Percentiles rank a stretch among this genome's conserved stretches.
Conservation (phyloP, 2,797 vertebrate genomes). For the Lithobates sylvaticus region DNA sequence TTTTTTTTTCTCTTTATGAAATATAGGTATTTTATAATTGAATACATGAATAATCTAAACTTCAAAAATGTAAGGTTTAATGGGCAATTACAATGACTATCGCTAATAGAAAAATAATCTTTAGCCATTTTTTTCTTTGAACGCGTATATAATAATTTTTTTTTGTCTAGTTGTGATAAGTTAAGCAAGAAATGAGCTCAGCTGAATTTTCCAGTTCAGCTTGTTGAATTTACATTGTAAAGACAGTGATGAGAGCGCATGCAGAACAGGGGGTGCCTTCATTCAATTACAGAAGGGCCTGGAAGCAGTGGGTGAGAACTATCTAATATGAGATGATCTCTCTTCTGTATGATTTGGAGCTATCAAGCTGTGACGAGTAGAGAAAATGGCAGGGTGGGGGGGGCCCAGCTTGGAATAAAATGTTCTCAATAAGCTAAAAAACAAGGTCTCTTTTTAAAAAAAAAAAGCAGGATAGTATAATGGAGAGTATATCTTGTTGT, state of each 20-base stretch:
- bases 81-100: neutral
- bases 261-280: conserved; percentile 43
- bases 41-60: neutral
- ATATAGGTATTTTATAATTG: neutral
- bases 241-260: conserved; percentile 47
- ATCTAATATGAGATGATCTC: conserved; percentile 55
- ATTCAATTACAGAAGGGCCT: conserved; percentile 56
- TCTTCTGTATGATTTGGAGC: conserved; percentile 35
- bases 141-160: neutral
- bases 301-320: conserved; percentile 54
- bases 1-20: neutral
- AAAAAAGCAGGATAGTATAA: too few species aligned
- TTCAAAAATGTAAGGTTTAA: neutral
- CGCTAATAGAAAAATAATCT: neutral
- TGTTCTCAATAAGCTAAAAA: too few species aligned
- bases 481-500: too few species aligned
- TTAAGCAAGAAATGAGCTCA: conserved; percentile 39
- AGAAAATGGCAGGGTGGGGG: conserved; percentile 30
- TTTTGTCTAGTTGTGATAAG: neutral
- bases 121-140: neutral
- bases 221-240: conserved; percentile 45
- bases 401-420: too few species aligned
- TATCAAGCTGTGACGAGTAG: conserved; percentile 47
- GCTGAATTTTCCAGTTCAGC: conserved; percentile 36
- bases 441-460: too few species aligned